phyloP scores from a whole-genome alignment of 2,888 invertebrate species.

The Cataglyphis rosenhaueri region DNA sequence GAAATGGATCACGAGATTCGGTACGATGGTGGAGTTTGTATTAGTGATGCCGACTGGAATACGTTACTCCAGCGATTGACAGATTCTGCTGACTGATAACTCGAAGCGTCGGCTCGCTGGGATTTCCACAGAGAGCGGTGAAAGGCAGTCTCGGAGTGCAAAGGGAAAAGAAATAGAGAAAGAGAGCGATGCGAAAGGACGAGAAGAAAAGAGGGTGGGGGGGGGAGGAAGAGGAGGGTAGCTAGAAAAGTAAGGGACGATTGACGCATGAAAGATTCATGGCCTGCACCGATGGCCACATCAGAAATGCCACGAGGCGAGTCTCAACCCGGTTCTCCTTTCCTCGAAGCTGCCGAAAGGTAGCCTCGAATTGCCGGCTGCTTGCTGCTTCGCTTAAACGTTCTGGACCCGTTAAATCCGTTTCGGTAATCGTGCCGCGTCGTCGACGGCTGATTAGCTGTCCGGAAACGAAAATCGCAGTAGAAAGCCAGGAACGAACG shows the following conservation, averaged over 20 bases:
- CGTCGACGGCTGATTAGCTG: conserved; percentile 77
- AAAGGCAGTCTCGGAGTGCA: conserved; percentile 38
- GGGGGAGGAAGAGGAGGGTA: not conserved
- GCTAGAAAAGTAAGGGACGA: conserved; percentile 56
- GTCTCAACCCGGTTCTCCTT: conserved; percentile 69
- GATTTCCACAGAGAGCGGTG: conserved; percentile 59
- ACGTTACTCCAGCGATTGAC: conserved; percentile 69
- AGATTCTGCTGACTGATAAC: conserved; percentile 76
- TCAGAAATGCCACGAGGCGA: conserved; percentile 78
- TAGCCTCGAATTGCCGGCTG: conserved; percentile 66
- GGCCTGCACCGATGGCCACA: conserved; percentile 79
- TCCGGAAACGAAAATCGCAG: conserved; percentile 76
- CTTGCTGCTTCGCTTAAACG: conserved; percentile 61
- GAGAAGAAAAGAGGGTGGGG: too few relatives aligned
- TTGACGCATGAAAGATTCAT: conserved; percentile 84
- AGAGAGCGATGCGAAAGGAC: not conserved
- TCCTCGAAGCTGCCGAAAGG: conserved; percentile 68
- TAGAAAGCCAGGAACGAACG: conserved; percentile 13
- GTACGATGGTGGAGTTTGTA: conserved; percentile 11
- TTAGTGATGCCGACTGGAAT: conserved; percentile 59
- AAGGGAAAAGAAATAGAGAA: conserved; percentile 10
- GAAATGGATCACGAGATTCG: conserved; percentile 53
- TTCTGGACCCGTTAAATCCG: conserved; percentile 70
- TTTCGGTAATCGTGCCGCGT: conserved; percentile 75
- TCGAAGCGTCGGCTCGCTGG: conserved; percentile 62